phyloP scores from a whole-genome alignment of 2,797 vertebrate species.

The Cynodonichthys magdalenae region DNA sequence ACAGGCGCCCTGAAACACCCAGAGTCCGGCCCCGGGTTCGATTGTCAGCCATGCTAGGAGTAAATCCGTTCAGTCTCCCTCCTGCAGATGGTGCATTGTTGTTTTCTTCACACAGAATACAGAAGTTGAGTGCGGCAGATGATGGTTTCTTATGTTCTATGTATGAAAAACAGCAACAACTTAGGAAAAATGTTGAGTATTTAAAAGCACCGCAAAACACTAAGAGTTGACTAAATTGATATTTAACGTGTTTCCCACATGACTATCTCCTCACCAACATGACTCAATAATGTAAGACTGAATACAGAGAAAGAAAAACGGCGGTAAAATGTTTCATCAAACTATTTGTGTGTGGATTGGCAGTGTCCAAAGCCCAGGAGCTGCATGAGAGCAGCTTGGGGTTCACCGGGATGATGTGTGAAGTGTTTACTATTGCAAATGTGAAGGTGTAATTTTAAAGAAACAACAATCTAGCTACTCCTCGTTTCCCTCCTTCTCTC shows the following conservation, averaged over 20 bases:
- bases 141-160: conserved; percentile 45
- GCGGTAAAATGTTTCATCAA: conserved; percentile 41
- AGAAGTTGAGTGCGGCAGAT: conserved; percentile 72
- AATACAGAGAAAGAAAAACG: conserved; percentile 66
- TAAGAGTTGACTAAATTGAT: conserved; percentile 59
- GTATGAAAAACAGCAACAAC: conserved; percentile 49
- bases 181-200: conserved; percentile 45
- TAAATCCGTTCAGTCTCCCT: conserved; percentile 63
- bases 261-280: conserved; percentile 48
- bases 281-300: conserved; percentile 54
- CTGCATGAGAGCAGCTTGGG: conserved; percentile 81
- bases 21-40: conserved; percentile 67
- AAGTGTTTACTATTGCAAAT: conserved; percentile 55
- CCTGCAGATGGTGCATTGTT: conserved; percentile 70
- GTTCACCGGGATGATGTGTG: conserved; percentile 75
- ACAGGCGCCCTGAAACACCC: conserved; percentile 68
- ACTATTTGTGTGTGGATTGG: conserved; percentile 70
- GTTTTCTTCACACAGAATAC: conserved; percentile 72
- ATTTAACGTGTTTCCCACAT: conserved; percentile 49
- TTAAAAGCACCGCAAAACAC: conserved; percentile 51
- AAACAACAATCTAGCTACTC: conserved; percentile 78
- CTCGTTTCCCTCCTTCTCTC: conserved; percentile 46
- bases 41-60: conserved; percentile 69
- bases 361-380: conserved; percentile 83
- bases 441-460: conserved; percentile 76